phyloP scores from a whole-genome alignment of 2,888 invertebrate genomes.

The Caenorhabditis macrosperma region DNA sequence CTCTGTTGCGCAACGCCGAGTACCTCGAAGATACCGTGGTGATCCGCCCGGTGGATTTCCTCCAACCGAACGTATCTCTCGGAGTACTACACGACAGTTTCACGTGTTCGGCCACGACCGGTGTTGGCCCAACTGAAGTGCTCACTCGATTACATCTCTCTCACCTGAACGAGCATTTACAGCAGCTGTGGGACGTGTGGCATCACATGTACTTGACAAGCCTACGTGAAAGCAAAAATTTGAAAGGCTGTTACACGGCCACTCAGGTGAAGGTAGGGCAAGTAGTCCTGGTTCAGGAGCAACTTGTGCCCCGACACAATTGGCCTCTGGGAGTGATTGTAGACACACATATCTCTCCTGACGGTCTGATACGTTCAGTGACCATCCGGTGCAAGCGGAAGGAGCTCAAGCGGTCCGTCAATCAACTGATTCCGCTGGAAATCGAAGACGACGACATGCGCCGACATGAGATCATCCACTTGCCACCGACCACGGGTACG shows the following conservation, averaged over 20 bases:
- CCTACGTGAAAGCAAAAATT: not conserved
- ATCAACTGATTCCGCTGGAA: too few relatives aligned
- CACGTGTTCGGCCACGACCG: not conserved
- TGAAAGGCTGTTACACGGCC: not conserved
- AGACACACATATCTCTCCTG: not conserved
- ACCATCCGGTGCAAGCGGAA: not conserved
- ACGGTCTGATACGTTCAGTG: not conserved
- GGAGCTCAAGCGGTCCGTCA: not conserved
- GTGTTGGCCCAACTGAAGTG: not conserved
- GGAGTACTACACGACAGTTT: not conserved
- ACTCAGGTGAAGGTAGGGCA: not conserved
- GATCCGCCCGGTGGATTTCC: not conserved
- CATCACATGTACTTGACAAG: not conserved
- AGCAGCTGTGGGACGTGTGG: not conserved
- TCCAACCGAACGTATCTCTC: not conserved
- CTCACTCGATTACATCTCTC: not conserved
- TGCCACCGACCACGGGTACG: too few relatives aligned
- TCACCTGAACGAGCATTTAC: not conserved
- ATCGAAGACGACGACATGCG: too few relatives aligned
- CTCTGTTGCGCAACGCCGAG: not conserved
- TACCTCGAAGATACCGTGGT: not conserved
- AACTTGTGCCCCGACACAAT: not conserved
- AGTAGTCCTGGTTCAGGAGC: not conserved
- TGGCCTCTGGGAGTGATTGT: not conserved
- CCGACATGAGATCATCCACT: too few relatives aligned